Base-by-base conservation (phyloP, 2,113 vertebrate genomes). In the Thomomys bottae region DNA sequence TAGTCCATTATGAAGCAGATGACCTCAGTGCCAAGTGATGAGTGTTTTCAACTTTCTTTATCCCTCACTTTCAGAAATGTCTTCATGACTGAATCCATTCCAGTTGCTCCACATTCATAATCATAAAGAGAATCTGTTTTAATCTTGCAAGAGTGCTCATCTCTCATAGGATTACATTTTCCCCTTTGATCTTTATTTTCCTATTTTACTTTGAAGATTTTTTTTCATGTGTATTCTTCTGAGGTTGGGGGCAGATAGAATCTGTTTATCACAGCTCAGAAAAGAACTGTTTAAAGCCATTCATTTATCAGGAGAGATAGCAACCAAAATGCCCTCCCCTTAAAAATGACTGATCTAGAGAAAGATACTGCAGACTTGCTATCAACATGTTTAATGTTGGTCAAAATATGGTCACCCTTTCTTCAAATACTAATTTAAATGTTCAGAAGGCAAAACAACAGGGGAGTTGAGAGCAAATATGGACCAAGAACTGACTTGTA, bases 1-100 rank as follows among this genome's bases (percentile, higher is more conserved):
- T 88, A 91, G 91, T 93, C 91, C 96, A 84, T 93, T 96, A 94
- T 6, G 88, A 87, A 92, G 84, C 96, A 95, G 94, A 95, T 96
- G 96, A 95, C 91, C 94, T 94, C 85, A 89, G 88, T 18, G 23
- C 66, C 91, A 28, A 89, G 77, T 4, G 3, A 95, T 57, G 84
- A 68, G 57, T 49, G 85, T 90, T 92, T 54, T 95, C 40, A 89
- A 84, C 72, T 78, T 90, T 82, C 87, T 77, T 34, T 59, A 90
- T 38, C 42, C 77, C 75, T 85, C 77, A 32, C 81, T 94, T 45
- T 42, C 92, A 93, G 66, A 93, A 87, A 87, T 68, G 79, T 77
- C 76, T 63, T 64, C 61, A 45, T 40, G 82, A 59, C 83, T 49
- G 73, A 84, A 76, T 40, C 72, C 80, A 78, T 81, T 77, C 83